phyloP scores from a whole-genome alignment of 1,140 invertebrate species.

The Lasaia peninsularis region DNA sequence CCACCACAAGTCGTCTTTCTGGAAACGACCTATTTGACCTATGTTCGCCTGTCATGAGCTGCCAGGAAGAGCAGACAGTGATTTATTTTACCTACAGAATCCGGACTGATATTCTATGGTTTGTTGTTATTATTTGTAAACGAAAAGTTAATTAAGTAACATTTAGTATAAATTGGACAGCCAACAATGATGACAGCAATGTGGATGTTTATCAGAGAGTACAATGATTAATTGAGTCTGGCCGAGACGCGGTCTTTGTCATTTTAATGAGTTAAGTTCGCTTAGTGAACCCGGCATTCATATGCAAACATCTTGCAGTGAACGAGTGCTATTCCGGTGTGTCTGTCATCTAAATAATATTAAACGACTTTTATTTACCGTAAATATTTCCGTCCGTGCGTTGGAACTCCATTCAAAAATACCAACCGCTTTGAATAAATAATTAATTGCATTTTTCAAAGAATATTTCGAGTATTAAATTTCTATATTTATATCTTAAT shows the following conservation, averaged over 20 bases:
- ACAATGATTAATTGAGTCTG: constrained; percentile 61
- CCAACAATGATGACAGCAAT: constrained; percentile 38
- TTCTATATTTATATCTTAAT: too few species aligned
- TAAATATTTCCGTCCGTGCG: constrained; percentile 11
- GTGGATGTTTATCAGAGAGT: constrained; percentile 57
- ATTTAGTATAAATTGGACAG: constrained; percentile 52
- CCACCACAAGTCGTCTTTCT: too few species aligned
- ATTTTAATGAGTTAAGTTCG: constrained; percentile 43
- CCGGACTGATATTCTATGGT: too few species aligned
- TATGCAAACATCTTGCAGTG: constrained; percentile 45
- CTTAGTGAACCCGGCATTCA: constrained; percentile 35
- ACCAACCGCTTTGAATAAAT: too few species aligned
- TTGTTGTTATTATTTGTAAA: too few species aligned
- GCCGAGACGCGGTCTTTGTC: constrained; percentile 52
- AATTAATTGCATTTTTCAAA: too few species aligned
- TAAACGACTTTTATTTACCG: background rate
- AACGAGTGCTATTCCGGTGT: constrained; percentile 34
- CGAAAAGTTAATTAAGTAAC: too few species aligned
- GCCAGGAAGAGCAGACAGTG: too few species aligned
- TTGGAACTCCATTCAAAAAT: background rate
- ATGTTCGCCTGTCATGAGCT: too few species aligned
- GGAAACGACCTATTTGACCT: too few species aligned
- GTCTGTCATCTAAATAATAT: constrained; percentile 20
- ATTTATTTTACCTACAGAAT: too few species aligned
- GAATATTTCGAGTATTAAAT: too few species aligned